Evolutionary conservation across 2,797 vertebrate species (phyloP), one percentile per base, ranked within the genome.

Genomic region (Gymnoscopelus microlampas): DNA sequence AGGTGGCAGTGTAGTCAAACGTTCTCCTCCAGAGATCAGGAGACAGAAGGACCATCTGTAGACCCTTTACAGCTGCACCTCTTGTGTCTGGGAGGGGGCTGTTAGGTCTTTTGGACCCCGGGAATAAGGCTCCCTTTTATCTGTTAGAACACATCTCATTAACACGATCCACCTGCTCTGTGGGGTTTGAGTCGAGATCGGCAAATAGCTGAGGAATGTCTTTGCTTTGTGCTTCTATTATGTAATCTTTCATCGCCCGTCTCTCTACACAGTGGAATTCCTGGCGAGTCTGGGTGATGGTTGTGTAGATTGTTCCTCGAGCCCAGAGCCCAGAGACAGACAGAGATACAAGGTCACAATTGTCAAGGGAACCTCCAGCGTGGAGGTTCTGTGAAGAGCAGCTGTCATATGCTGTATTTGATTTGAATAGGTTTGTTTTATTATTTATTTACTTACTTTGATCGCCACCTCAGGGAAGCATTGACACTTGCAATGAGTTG

Each of bases 91-190:
- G 68, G 68, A 69, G 66, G 32, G 71, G 63, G 70, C 50, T 0
- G 15, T 65, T 51, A 10, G 50, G 4, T 8, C 50, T 23, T 15
- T 9, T 44, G 62, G 8, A 19, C n/a, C 26, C 59, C 13, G 82
- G 78, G 85, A 67, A 93, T 91, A 92, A 91, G 87, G 89, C 77
- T 70, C 74, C 75, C 79, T 84, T 93, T 92, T 89, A 92, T 92
- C 74, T 79, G 77, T 64, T 60, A 50, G 77, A 78, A 82, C 82
- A 84, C 61, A 67, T 87, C 85, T 85, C 74, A 92, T 93, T 93
- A 91, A 87, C 84, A 90, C 89, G 85, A 88, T 83, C 88, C 92
- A 92, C 89, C 91, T 93, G 91, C 82, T 84, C 63, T 75, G 64
- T 70, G 67, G 67, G 77, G 74, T 62, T 75, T 53, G 56, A 53